A percentile compares a stretch with the other conserved stretches of the same genome.
phyloP scores from a whole-genome alignment of 2,888 invertebrate species.

The Calephelis perditalis region DNA sequence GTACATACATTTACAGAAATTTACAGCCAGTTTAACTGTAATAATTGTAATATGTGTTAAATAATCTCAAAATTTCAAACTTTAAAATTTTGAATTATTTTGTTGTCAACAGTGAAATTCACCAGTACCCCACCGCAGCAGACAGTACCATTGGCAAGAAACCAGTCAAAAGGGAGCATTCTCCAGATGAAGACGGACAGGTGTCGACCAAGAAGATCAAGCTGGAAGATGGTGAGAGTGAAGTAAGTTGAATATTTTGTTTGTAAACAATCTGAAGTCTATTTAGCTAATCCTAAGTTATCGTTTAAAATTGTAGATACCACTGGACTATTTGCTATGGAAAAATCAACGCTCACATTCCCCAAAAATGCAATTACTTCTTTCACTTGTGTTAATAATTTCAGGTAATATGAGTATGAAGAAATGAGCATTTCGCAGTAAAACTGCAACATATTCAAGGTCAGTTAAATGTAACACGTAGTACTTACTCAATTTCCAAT shows the following conservation, averaged over 20 bases:
- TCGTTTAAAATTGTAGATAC: too few relatives aligned
- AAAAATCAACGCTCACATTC: too few relatives aligned
- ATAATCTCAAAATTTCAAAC: too few relatives aligned
- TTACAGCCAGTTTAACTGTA: too few relatives aligned
- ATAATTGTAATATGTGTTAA: too few relatives aligned
- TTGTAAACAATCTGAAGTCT: too few relatives aligned
- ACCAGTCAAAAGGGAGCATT: constrained; percentile 77
- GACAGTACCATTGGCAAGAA: constrained; percentile 88
- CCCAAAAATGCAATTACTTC: too few relatives aligned
- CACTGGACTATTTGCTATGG: too few relatives aligned
- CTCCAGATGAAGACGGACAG: constrained; percentile 58
- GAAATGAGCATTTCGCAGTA: constrained; percentile 4
- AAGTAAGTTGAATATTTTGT: constrained; percentile 38
- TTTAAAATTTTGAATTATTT: too few relatives aligned
- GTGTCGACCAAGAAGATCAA: constrained; percentile 72
- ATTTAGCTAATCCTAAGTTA: too few relatives aligned
- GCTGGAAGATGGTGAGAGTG: constrained; percentile 58
- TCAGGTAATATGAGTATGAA: not conserved
- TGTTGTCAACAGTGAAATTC: constrained; percentile 81
- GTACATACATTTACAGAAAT: too few relatives aligned
- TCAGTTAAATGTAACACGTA: constrained; percentile 9
- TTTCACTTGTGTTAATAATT: too few relatives aligned
- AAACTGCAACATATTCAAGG: constrained; percentile 1
- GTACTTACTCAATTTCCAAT: constrained; percentile 8
- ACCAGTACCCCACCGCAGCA: constrained; percentile 86